Evolutionary conservation across 2,888 invertebrate genomes (phyloP), one percentile per base, ranked within the genome.

Genomic region (Dryobotodes eremita): DNA sequence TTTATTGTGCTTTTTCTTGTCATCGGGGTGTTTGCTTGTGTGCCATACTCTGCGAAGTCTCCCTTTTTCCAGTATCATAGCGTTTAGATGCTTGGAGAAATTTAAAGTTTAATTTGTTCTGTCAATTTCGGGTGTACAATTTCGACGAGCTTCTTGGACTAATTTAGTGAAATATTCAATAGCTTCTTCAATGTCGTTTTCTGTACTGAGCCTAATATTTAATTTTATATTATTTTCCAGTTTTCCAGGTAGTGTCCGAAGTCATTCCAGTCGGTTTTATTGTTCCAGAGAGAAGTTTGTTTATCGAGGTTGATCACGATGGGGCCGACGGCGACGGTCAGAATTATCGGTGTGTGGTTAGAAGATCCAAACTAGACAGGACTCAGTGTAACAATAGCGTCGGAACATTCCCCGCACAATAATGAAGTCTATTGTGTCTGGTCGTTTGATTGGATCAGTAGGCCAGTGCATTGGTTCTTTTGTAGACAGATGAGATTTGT

Each of bases 191-290:
- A 42, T 36, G 20, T 62, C 20, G 13, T 23, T 36, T 36, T 20
- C 62, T 23, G 62, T 62, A 36, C 23, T 64, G 36, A 64, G 23
- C 23, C 13, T 64, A 36, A 23, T 42, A n/a, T 59, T 59, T 26
- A 59, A 42, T 13, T 64, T 64, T 42, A 23, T 42, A 23, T 64
- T 42, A 13, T 42, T 62, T 31, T 31, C 10, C 20, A 36, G 36
- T 42, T 62, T 31, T 31, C 10, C 20, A 36, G 36, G 36, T 62
- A 36, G 36, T 36, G 13, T 42, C 64, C 3, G 23, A 64, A 64
- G 23, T 42, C 64, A 42, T n/a, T 42, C n/a, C 42, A 65, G 64
- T 65, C 64, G n/a, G 42, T 42, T 65, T 42, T n/a, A 42, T 65
- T 65, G 15, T 65, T 64, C 15, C 42, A 42, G 23, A 42, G 64